These are phyloP conservation scores for Blera fallax DNA, from an alignment of 2,888 invertebrate genomes.

Conservation along the genomic window DNA sequence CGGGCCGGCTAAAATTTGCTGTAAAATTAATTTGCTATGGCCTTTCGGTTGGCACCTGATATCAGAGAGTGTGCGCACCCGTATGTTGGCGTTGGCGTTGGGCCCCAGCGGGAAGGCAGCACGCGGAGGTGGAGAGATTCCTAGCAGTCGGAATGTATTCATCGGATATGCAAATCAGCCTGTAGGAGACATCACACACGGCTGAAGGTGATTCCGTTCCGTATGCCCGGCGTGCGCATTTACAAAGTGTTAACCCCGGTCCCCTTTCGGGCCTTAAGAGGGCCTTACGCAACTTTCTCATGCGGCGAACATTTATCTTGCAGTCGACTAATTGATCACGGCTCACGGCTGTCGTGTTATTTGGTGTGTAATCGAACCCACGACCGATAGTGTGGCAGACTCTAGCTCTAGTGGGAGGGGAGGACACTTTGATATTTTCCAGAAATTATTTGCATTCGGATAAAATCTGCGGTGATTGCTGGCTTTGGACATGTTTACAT, in stretches of 20 bases:
- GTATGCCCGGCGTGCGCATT: conserved; percentile 22
- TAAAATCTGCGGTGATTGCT: conserved; percentile 51
- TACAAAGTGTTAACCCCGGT: conserved; percentile 32
- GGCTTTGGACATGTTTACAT: conserved; percentile 53
- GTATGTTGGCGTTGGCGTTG: conserved; percentile 46
- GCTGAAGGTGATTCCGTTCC: conserved; percentile 67
- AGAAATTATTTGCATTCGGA: conserved; percentile 69
- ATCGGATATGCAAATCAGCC: conserved; percentile 69
- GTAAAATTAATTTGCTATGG: conserved; percentile 67
- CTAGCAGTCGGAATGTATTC: conserved; percentile 49
- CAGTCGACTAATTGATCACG: conserved; percentile 71
- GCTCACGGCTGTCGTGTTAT: conserved; percentile 72
- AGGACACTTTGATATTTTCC: conserved; percentile 68
- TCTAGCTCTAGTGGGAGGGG: conserved; percentile 15
- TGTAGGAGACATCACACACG: conserved; percentile 59
- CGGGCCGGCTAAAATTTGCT: conserved; percentile 55
- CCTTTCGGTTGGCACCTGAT: conserved; percentile 68
- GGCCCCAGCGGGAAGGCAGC: conserved; percentile 46
- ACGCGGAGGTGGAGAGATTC: conserved; percentile 19
- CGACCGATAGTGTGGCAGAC: conserved; percentile 57
- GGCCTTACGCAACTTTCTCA: conserved; percentile 72
- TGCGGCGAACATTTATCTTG: conserved; percentile 70
- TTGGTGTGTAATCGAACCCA: conserved; percentile 72
- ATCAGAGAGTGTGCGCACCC: conserved; percentile 26
- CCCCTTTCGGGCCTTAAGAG: conserved; percentile 3